Base-by-base conservation (phyloP, 2,888 invertebrate genomes). In the Pseudolycoriella hygida region DNA sequence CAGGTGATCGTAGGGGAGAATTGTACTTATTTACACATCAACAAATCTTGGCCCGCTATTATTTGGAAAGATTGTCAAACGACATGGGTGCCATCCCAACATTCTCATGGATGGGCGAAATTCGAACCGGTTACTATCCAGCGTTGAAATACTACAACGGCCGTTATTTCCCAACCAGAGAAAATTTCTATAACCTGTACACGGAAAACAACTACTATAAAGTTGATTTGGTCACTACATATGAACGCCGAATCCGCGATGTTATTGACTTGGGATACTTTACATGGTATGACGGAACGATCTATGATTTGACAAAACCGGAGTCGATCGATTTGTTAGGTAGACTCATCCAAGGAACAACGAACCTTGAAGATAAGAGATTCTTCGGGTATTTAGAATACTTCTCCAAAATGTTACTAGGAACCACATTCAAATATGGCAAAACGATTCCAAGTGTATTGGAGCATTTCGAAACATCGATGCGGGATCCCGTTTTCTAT, bases 401-500 rank as follows among this genome's bases (percentile, higher is more conserved):
- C 30, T 66, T 60, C 40, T 67, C 68, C 30, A 70, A 70, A 49
- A 65, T 71, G 45, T 64, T 76, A 19, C 66, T 76, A 17, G 75
- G 75, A 39, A 54, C 57, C 3, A 56, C 53, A 18, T 57, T 58
- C n/a, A 54, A 55, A 37, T 51, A 58, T 19, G 54, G 56, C 1
- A 56, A 58, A 39, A 43, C 53, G 53, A 5, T 61, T 25, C 62
- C 64, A 6, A 56, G 55, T 12, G 68, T 73, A 3, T 62, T 80
- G 47, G 75, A 80, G 58, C 67, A 70, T 48, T 76, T 74, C 58
- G 72, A 74, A 53, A 79, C 80, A 11, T 72, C 76, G 41, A 62
- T 80, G 42, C 76, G 81, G 47, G 84, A 84, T 56, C 83, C 83
- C 8, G 69, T 77, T 15, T 81, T 80, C 70, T 84, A 75, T 59